phyloP scores from a whole-genome alignment of 64 coral and sea anemone species.

The Stylophora pistillata region DNA sequence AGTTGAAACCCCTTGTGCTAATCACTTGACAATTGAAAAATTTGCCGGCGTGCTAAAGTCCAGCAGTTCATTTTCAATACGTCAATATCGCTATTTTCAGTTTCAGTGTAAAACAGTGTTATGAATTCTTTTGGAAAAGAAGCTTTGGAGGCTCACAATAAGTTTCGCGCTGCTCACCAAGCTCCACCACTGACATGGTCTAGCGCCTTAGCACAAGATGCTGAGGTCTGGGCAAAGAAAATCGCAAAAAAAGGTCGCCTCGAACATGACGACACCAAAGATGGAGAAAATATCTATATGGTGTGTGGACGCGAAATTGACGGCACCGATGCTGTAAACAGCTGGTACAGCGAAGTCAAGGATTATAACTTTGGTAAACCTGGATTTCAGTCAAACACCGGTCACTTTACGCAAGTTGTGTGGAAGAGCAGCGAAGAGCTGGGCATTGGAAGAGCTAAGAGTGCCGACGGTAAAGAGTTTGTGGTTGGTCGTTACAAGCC shows the following conservation, averaged over 20 bases:
- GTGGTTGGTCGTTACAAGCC: constrained; percentile 63
- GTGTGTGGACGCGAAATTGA: constrained; percentile 38
- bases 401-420: constrained; percentile 47
- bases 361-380: constrained; percentile 48
- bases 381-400: constrained; percentile 51
- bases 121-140: constrained; percentile 56
- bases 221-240: constrained; percentile 52
- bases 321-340: constrained; percentile 32
- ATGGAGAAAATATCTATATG: constrained; percentile 60
- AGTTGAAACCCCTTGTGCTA: no score
- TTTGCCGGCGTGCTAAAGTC: no score
- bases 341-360: constrained; percentile 66
- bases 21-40: no score
- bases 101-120: neutral
- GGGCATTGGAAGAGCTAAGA: constrained; percentile 51
- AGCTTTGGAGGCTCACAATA: constrained; percentile 49
- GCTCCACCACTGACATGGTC: constrained; percentile 52
- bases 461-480: constrained; percentile 55
- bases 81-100: neutral
- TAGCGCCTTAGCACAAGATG: constrained; percentile 39
- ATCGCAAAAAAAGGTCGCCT: constrained; percentile 45
- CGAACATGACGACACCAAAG: constrained; percentile 40
- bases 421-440: constrained; percentile 40
- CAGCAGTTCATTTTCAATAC: no score
- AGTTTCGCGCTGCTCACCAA: constrained; percentile 47